Evolutionary conservation across 2,888 invertebrate genomes (phyloP).

Genomic region (Meliscaeva auricollis): DNA sequence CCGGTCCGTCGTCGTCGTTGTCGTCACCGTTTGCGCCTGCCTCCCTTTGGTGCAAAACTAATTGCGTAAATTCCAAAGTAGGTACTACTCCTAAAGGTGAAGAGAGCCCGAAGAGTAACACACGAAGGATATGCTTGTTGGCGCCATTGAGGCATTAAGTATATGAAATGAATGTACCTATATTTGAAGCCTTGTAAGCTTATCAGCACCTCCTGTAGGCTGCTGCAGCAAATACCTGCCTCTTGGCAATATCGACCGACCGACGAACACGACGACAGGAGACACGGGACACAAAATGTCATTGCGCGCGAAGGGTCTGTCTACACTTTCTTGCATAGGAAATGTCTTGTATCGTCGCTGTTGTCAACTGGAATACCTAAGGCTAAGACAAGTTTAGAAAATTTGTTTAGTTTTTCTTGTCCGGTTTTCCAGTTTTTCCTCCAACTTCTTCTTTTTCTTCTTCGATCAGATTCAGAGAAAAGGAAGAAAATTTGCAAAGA

Average conservation of each 20-base stretch:
- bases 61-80: constrained; percentile 74
- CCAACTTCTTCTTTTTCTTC: constrained; percentile 29
- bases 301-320: constrained; percentile 71
- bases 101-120: constrained; percentile 51
- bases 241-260: constrained; percentile 13
- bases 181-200: constrained; percentile 56
- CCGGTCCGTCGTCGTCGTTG: background rate
- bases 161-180: constrained; percentile 37
- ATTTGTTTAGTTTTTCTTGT: constrained; percentile 69
- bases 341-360: constrained; percentile 54
- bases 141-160: constrained; percentile 74
- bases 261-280: constrained; percentile 20
- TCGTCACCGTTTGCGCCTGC: background rate
- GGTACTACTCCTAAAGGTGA: background rate
- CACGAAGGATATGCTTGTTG: constrained; percentile 74
- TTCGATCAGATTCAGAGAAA: constrained; percentile 6
- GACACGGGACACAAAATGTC: constrained; percentile 67
- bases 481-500: constrained; percentile 67
- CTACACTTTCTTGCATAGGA: constrained; percentile 43
- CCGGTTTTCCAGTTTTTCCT: constrained; percentile 59
- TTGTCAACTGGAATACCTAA: constrained; percentile 26
- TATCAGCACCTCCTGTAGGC: constrained; percentile 75
- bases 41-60: constrained; percentile 59
- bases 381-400: constrained; percentile 42
- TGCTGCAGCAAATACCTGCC: constrained; percentile 37